Base-by-base conservation (phyloP, 1,140 invertebrate species). In the Caenorhabditis briggsae region DNA sequence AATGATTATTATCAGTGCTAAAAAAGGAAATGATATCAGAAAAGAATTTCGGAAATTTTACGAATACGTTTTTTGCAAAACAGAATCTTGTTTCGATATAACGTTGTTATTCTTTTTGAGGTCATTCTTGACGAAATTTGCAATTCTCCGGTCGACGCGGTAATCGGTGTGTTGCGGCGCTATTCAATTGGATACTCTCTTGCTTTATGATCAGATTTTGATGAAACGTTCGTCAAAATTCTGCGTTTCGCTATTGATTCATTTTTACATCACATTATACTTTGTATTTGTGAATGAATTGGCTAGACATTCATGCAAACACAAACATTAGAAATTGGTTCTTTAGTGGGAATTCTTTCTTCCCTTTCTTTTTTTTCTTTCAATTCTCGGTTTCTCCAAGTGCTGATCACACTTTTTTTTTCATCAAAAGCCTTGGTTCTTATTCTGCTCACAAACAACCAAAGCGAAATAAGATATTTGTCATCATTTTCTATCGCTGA, bases 401-500 rank as follows among this genome's bases (percentile, higher is more conserved):
- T 33, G 41, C 25, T 11, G 16, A 53, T 9, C 16, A 53, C 16
- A 2, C 16, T 16, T 53, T 16, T 53, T 16, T 9, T 53, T 53
- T 53, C 50, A 53, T 53, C 50, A 53, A 53, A 33, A 53, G 50
- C 25, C 33, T 64, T 64, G 59, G 25, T 53, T 53, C 50, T 64
- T 64, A 25, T 64, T 64, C 59, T 16, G 59, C 25, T 64, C 59
- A 33, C 33, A 58, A 58, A 58, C 20, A 58, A n/a, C 56, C 50
- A 20, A 58, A 58, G 56, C 56, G 56, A 58, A 58, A 64, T 64
- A 64, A 64, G 59, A 64, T 64, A 64, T 64, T 64, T 64, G 59
- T 64, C 59, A 64, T 25, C 59, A 33, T 64, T 64, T 58, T 58
- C n/a, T 58, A n/a, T 58, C 12, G n/a, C n/a, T 58, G 20, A 64